Conservation (phyloP, 2,797 vertebrate species). For the Pseudopleuronectes americanus region DNA sequence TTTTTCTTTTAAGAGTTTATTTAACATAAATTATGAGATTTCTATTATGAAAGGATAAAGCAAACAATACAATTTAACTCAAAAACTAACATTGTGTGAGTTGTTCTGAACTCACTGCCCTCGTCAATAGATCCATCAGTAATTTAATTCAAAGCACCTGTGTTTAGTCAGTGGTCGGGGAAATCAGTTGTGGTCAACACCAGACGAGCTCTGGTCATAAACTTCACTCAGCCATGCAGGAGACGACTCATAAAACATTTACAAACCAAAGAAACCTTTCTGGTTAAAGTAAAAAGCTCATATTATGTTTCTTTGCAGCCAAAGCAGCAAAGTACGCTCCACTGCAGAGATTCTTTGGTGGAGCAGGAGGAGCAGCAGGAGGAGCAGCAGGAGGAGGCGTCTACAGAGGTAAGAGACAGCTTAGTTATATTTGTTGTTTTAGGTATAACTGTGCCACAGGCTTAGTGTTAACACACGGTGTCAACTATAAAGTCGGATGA, state of each 20-base stretch:
- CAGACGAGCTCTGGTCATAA: background rate
- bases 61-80: too few relatives aligned
- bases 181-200: background rate
- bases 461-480: too few relatives aligned
- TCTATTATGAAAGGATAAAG: too few relatives aligned
- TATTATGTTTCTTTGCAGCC: constrained; percentile 73
- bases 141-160: too few relatives aligned
- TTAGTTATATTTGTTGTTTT: background rate
- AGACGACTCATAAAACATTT: background rate
- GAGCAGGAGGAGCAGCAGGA: constrained; percentile 58
- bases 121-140: too few relatives aligned
- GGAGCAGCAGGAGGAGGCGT: constrained; percentile 48
- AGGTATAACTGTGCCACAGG: too few relatives aligned
- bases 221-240: background rate
- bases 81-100: too few relatives aligned
- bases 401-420: constrained; percentile 83
- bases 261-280: background rate
- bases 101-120: too few relatives aligned
- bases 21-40: too few relatives aligned
- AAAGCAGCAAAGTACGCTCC: constrained; percentile 92
- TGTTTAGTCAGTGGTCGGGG: too few relatives aligned
- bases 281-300: background rate
- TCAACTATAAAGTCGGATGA: too few relatives aligned
- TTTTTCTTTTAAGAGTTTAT: too few relatives aligned
- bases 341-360: constrained; percentile 86